Base-by-base conservation (phyloP, 2,113 vertebrate species). In the Rhinichthys klamathensis region DNA sequence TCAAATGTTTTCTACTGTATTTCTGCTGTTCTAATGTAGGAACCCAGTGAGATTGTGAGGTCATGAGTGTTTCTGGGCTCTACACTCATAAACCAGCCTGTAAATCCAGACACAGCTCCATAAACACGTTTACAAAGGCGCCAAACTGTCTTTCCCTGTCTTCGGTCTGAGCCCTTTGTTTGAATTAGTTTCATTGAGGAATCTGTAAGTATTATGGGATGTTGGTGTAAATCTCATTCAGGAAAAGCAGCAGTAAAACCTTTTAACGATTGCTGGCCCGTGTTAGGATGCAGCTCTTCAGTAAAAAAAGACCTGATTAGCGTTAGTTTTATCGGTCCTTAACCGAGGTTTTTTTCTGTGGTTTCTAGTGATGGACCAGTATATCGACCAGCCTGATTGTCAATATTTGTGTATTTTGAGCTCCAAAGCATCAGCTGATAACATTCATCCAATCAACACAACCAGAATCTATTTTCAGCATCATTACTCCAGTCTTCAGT, bases 71-170 rank as follows among this genome's bases (percentile, higher is more conserved):
- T 84, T 76, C 41, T 84, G 82, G 75, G 46, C 32, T 75, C 4
- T 13, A 46, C 65, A 41, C 89, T 49, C 85, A 79, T 93, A 92
- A 93, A 93, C 44, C 73, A 70, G 70, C 90, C 84, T 46, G 85
- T 94, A 92, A 95, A 93, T 89, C 72, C 60, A 92, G 84, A 93
- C 91, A 88, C 30, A 89, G 93, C 91, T 93, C 92, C 76, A 93
- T 93, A 93, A 93, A 94, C 90, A 79, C 86, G 73, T 91, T 91
- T 86, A 94, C 93, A 89, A 93, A 91, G 88, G 89, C 67, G 83
- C 83, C 79, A 86, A 84, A 84, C 54, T 54, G 60, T 88, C 82
- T 85, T 73, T 41, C 32, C 27, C 11, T 60, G 72, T 49, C 74
- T n/a, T 72, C 63, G 56, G 30, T 78, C 75, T n/a, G 4, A 78